Conservation (phyloP, 2,113 vertebrate species). For the Notechis scutatus region DNA sequence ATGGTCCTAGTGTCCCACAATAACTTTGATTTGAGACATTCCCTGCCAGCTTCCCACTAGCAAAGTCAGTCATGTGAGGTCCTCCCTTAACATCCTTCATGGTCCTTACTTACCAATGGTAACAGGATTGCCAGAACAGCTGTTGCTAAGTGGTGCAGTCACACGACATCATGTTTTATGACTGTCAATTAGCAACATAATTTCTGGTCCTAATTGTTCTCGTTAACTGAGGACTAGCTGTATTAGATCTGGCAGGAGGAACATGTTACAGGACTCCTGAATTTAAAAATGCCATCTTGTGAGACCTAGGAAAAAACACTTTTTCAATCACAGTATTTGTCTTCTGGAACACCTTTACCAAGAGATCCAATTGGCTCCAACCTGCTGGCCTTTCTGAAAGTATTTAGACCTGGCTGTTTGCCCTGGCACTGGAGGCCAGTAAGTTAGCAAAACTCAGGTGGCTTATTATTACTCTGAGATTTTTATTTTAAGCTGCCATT, state of each 20-base stretch:
- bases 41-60: background rate
- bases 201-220: background rate
- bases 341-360: background rate
- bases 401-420: background rate
- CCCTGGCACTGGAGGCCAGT: background rate
- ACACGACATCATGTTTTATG: background rate
- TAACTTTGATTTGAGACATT: background rate
- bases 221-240: background rate
- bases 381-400: background rate
- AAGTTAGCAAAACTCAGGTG: background rate
- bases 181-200: background rate
- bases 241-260: background rate
- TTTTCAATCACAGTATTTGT: background rate
- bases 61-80: background rate
- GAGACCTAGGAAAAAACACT: background rate
- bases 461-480: background rate
- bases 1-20: background rate
- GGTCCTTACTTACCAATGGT: background rate
- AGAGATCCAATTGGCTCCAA: background rate
- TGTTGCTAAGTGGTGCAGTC: background rate
- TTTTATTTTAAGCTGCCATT: background rate
- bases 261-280: background rate
- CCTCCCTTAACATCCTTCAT: background rate
- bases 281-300: background rate
- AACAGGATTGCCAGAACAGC: background rate